phyloP scores from a whole-genome alignment of 2,888 invertebrate species.

The Caenorhabditis sp. region DNA sequence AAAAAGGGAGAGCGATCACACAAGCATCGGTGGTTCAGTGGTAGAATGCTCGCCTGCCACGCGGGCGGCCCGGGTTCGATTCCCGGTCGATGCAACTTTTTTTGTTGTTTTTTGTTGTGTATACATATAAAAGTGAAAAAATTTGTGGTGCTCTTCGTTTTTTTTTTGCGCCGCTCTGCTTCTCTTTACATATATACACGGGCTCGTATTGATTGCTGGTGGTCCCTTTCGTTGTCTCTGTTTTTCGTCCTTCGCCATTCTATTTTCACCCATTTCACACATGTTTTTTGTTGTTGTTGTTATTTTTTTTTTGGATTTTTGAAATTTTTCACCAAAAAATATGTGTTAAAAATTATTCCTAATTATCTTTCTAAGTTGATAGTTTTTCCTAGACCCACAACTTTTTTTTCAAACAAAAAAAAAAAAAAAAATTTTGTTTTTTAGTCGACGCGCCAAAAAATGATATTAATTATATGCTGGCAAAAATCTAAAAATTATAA shows the following conservation, averaged over 20 bases:
- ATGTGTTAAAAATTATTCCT: not conserved
- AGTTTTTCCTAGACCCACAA: too few relatives aligned
- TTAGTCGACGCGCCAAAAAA: too few relatives aligned
- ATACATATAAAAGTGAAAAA: not conserved
- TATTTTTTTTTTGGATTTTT: not conserved
- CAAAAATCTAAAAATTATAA: too few relatives aligned
- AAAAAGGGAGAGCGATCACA: too few relatives aligned
- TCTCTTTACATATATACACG: not conserved
- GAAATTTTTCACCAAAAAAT: not conserved
- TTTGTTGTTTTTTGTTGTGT: not conserved
- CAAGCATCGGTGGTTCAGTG: conserved; percentile 69
- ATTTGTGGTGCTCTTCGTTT: not conserved
- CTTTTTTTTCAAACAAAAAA: too few relatives aligned
- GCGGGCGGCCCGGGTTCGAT: conserved; percentile 69
- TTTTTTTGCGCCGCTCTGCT: not conserved
- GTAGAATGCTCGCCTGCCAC: conserved; percentile 70
- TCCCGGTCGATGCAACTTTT: conserved; percentile 63
- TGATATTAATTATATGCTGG: too few relatives aligned
- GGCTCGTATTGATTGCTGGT: conserved; percentile 5
- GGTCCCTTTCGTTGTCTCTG: conserved; percentile 10
- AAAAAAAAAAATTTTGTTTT: too few relatives aligned
- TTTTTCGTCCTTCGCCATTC: conserved; percentile 8
- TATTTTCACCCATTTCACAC: conserved; percentile 10
- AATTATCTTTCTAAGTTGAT: not conserved
- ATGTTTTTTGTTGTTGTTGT: not conserved